These are phyloP conservation scores for Lophotis ruficrista DNA, from an alignment of 2,113 vertebrate genomes.

Conservation along the genomic window DNA sequence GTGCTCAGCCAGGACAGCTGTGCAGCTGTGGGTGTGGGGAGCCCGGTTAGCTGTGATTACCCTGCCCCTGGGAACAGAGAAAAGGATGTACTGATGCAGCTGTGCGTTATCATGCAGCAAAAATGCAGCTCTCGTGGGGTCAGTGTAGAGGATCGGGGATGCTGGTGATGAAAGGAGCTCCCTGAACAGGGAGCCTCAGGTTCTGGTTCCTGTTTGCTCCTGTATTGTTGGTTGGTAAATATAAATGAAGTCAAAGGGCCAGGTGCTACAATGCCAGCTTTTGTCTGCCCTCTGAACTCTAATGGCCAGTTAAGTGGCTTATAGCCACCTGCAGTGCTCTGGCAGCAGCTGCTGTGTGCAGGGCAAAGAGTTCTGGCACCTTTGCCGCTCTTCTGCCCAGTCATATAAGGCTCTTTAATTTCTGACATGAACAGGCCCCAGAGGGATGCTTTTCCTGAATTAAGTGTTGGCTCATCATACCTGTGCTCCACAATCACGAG, in stretches of 20 bases:
- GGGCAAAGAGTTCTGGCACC: not conserved
- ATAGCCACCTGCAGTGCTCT: not conserved
- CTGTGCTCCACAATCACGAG: not conserved
- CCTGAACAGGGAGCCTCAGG: not conserved
- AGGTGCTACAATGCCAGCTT: not conserved
- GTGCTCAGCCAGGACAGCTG: not conserved
- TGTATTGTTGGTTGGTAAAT: not conserved
- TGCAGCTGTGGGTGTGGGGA: not conserved
- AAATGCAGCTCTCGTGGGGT: not conserved
- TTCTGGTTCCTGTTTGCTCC: not conserved
- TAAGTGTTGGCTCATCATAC: not conserved
- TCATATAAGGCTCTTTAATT: not conserved
- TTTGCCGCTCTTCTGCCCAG: not conserved
- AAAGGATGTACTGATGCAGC: not conserved
- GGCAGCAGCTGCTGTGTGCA: conserved; percentile 2
- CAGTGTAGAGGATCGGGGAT: not conserved
- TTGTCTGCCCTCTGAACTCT: not conserved
- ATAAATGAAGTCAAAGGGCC: not conserved
- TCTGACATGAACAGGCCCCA: not conserved
- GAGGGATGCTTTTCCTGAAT: not conserved
- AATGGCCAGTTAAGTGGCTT: not conserved
- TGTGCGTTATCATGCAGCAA: not conserved
- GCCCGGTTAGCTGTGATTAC: not conserved
- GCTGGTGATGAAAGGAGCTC: not conserved
- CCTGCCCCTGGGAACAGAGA: not conserved